Conservation (phyloP, 1,140 invertebrate genomes). For the Cotesia vestalis region DNA sequence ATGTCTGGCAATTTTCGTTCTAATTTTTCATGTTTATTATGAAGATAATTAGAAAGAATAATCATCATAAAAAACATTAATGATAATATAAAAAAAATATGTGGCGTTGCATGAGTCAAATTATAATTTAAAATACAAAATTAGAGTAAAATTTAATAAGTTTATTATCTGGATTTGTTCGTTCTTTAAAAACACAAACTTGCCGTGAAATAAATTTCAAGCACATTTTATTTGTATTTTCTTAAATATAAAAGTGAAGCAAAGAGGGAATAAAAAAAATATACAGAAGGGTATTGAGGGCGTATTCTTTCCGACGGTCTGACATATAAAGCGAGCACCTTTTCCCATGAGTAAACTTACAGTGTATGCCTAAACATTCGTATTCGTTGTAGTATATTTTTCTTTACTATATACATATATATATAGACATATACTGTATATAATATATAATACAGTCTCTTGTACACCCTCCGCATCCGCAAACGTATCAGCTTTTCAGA, state of each 20-base stretch:
- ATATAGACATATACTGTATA: background rate
- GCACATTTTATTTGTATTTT: no score
- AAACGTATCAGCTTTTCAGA: conserved; percentile 26
- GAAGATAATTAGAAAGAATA: no score
- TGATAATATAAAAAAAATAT: no score
- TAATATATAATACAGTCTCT: background rate
- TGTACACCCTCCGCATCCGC: conserved; percentile 30
- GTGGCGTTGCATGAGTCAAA: no score
- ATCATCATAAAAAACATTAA: no score
- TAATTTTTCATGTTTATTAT: no score
- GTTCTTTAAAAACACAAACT: no score
- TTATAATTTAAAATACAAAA: no score
- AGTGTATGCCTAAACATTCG: conserved; percentile 24
- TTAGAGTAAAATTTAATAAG: no score
- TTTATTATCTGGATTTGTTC: no score
- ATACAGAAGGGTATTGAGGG: background rate
- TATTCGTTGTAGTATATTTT: conserved; percentile 19
- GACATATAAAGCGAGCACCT: conserved; percentile 3
- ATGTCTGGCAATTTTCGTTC: no score
- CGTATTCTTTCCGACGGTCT: conserved; percentile 4
- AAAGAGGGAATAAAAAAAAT: background rate
- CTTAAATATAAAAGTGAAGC: background rate
- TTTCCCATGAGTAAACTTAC: conserved; percentile 28
- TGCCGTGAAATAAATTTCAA: no score
- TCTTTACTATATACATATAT: background rate